phyloP scores from a whole-genome alignment of 2,797 vertebrate species.

The Sciaenops ocellatus region DNA sequence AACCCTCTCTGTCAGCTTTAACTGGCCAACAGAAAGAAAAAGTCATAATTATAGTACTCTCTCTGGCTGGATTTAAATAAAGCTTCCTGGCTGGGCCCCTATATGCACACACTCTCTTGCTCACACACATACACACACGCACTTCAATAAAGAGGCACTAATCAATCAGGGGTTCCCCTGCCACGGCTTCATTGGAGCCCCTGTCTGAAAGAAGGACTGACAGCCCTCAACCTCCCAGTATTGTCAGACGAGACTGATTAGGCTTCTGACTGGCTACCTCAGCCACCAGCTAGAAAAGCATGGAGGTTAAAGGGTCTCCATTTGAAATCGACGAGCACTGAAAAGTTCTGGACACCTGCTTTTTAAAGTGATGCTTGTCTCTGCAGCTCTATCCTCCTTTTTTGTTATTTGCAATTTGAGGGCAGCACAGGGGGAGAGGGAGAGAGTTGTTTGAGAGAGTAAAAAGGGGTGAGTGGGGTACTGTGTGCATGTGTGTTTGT shows the following conservation, averaged over 20 bases:
- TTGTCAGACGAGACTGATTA: slow-evolving; percentile 85
- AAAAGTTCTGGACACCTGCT: slow-evolving; percentile 89
- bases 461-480: slow-evolving; percentile 64
- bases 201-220: slow-evolving; percentile 84
- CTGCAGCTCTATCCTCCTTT: slow-evolving; percentile 73
- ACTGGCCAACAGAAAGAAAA: slow-evolving; percentile 81
- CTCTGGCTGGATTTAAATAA: slow-evolving; percentile 80
- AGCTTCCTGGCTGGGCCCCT: slow-evolving; percentile 76
- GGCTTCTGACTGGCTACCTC: slow-evolving; percentile 83
- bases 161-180: slow-evolving; percentile 85
- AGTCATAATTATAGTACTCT: slow-evolving; percentile 86
- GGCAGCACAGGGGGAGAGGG: slow-evolving; percentile 67
- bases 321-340: slow-evolving; percentile 82
- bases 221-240: slow-evolving; percentile 85
- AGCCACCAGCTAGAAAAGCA: slow-evolving; percentile 82
- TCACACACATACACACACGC: slow-evolving; percentile 53
- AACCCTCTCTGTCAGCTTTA: slow-evolving; percentile 85
- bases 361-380: slow-evolving; percentile 86
- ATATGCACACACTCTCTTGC: slow-evolving; percentile 63
- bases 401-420: slow-evolving; percentile 82
- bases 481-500: slow-evolving; percentile 35
- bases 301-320: slow-evolving; percentile 84
- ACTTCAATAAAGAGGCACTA: slow-evolving; percentile 86
- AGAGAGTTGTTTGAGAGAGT: slow-evolving; percentile 74
- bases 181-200: slow-evolving; percentile 80